Conservation (phyloP, 2,113 vertebrate species). For the Zingel zingel region DNA sequence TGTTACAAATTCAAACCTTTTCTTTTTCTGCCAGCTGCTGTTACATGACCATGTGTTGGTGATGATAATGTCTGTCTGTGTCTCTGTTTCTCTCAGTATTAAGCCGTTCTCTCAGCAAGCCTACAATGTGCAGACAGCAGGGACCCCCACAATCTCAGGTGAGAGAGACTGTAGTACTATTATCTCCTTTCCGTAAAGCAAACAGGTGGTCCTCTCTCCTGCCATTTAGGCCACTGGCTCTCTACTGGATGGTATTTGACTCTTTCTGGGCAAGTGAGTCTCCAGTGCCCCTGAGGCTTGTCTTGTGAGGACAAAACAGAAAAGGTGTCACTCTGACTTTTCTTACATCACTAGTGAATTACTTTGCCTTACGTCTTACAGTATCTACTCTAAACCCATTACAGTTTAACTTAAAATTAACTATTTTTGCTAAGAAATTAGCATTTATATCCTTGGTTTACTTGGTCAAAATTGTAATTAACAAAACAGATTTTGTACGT, state of each 20-base stretch:
- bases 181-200: slow-evolving; percentile 51
- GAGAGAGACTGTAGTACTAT: slow-evolving; percentile 67
- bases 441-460: background rate
- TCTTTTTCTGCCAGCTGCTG: slow-evolving; percentile 23
- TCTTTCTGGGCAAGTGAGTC: slow-evolving; percentile 16
- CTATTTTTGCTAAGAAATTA: background rate
- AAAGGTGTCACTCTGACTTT: slow-evolving; percentile 21
- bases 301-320: slow-evolving; percentile 28
- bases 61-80: slow-evolving; percentile 26
- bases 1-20: background rate
- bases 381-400: background rate
- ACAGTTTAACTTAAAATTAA: background rate
- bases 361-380: background rate
- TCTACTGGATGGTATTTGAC: slow-evolving; percentile 44
- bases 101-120: slow-evolving; percentile 97
- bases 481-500: background rate
- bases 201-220: slow-evolving; percentile 36
- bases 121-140: slow-evolving; percentile 94
- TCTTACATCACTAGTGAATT: background rate
- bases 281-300: background rate
- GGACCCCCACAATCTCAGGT: slow-evolving; percentile 97
- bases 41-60: slow-evolving; percentile 29
- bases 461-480: background rate
- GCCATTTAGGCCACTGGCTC: slow-evolving; percentile 38
- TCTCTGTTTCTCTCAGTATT: slow-evolving; percentile 84